Conservation (phyloP, 2,113 vertebrate genomes). For the Sinocyclocheilus rhinocerous region DNA sequence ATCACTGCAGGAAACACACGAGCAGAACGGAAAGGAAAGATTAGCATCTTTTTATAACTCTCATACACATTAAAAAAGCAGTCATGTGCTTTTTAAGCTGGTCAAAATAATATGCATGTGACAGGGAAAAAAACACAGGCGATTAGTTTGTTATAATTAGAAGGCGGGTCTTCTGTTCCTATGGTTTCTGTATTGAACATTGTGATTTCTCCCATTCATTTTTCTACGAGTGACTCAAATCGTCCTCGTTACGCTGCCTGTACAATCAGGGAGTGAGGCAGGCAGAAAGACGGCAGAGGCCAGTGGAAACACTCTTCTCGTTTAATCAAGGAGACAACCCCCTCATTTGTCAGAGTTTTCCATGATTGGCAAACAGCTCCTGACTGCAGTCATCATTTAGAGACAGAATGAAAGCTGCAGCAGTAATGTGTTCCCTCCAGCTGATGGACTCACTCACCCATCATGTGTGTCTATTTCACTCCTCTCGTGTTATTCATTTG, state of each 20-base stretch:
- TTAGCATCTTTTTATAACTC: background rate
- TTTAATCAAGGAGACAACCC: constrained; percentile 17
- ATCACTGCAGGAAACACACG: constrained; percentile 76
- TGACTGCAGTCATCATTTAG: constrained; percentile 23
- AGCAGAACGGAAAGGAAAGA: background rate
- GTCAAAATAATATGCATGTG: background rate
- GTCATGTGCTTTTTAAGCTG: background rate
- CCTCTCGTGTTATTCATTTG: background rate
- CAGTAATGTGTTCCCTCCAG: constrained; percentile 11
- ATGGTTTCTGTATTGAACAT: background rate
- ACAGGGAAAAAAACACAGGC: background rate
- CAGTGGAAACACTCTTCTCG: constrained; percentile 9
- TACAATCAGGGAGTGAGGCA: constrained; percentile 27
- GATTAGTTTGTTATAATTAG: background rate
- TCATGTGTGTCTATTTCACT: constrained; percentile 12
- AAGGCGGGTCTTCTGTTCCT: background rate
- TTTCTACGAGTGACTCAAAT: background rate
- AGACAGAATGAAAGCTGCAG: constrained; percentile 7
- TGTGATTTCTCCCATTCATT: constrained; percentile 13
- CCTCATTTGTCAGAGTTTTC: constrained; percentile 33
- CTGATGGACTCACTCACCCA: constrained; percentile 28
- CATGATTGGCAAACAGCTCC: constrained; percentile 45
- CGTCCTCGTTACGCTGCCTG: constrained; percentile 8
- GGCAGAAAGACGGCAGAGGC: background rate
- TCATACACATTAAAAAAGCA: background rate